Evolutionary conservation across 2,888 invertebrate genomes (phyloP), one percentile per base, ranked within the genome.

Genomic region (Ochlodes sylvanus): DNA sequence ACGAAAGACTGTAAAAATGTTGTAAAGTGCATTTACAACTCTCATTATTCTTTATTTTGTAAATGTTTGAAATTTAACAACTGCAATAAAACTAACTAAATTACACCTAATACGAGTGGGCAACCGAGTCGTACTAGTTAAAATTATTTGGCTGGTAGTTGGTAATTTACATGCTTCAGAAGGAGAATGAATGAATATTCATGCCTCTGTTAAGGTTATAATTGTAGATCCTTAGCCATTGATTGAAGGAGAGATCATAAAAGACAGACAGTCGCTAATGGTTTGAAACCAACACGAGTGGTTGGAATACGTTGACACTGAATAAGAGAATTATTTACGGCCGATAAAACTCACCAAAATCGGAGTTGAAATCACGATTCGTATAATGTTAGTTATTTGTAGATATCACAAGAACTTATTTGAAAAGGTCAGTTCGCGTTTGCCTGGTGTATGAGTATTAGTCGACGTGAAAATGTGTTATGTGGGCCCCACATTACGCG

Each of bases 401-500:
- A 41, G 7, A 38, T n/a, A 54, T 38, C 32, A 19, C 41, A n/a
- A 47, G 27, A 27, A 50, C 27, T 64, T 34, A 3, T 15, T 38
- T 15, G 47, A 42, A 21, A 34, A 79, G 83, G 82, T 84, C 81
- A 83, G 78, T 80, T 82, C 83, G 83, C 80, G 84, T 81, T 80
- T 75, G 74, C 71, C 73, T 69, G 72, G 74, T 77, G 76, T 79
- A 81, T 82, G 85, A n/a, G n/a, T n/a, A 61, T 55, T 54, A 55
- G 85, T 84, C 74, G 82, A 75, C 75, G 76, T 76, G 79, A 82
- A 83, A 85, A 83, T 84, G 81, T 82, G 84, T 85, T 83, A 85
- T 85, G 84, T 83, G 84, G 84, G 79, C 75, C 79, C 75, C 79
- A 81, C 77, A 80, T 88, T 86, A 86, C 85, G 83, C 82, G 84